Base-by-base conservation (phyloP, 1,140 invertebrate genomes). In the Pseudomyrmex gracilis region DNA sequence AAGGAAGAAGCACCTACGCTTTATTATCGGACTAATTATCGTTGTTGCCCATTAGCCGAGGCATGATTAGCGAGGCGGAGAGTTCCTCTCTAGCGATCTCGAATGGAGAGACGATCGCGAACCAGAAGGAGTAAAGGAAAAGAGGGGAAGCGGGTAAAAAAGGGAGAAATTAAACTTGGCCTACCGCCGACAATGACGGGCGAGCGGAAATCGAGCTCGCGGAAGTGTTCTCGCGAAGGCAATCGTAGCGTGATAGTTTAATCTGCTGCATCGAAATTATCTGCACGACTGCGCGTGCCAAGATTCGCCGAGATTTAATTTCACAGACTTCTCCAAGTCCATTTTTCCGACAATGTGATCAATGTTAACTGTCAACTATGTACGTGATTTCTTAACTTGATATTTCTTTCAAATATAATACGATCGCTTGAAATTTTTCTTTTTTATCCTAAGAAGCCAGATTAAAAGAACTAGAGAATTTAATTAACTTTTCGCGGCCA, bases 11-110 rank as follows among this genome's bases (percentile, higher is more conserved):
- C 68, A 53, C 53, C 80, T 58, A 85, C 71, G 82, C 63, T 85
- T 85, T 83, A 83, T 83, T 74, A 85, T 76, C 64, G 64, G n/a
- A 55, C 53, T 85, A 85, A 85, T 85, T 85, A 85, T 85, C 73
- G 43, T 66, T 51, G 80, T 57, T 67, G 73, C 51, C 34, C 82
- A 83, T 85, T 85, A 73, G n/a, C 77, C 34, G 43, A 83, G 84
- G 22, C 60, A 83, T 76, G 51, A 77, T 83, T 83, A 83, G 82
- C 82, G 61, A 83, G 73, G 17, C 82, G 60, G 51, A 77, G 71
- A 77, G 53, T 45, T 66, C 51, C 61, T 76, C 43, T 58, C 57
- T 55, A 60, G 71, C 20, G 34, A 73, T 60, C n/a, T 45, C 22
- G 34, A n/a, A 58, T 47, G 70, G 64, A 47, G 1, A 4, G 45